Evolutionary conservation across 1,140 invertebrate species (phyloP), one percentile per base, ranked within the genome.

Genomic region (Drosophila triauraria): DNA sequence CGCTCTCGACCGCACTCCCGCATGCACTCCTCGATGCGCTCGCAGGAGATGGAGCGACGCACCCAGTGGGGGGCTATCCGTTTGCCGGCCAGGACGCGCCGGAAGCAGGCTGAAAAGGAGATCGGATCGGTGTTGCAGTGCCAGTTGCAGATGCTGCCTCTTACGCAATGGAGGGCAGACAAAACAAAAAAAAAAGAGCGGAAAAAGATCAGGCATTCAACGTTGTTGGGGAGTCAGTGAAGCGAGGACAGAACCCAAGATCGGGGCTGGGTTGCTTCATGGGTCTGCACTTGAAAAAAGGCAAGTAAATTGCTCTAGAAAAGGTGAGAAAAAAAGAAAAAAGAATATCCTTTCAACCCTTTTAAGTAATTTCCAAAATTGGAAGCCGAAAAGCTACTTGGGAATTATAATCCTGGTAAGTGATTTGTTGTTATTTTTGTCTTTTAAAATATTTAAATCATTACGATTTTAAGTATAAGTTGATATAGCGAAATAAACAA

Each of bases 1-100:
- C 94, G 95, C 91, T 97, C 96, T 2, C 94, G 93, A n/a, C 95
- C 95, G 78, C 96, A 97, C 80, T 96, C 95, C 50, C 94, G 92
- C 91, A 96, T 94, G 88, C 96, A 97, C 75, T 96, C 95, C 65
- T 96, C 95, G 5, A 97, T 91, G 3, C 94, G 94, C 65, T 96
- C 95, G 82, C 96, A 96, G 38, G 94, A 94, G 13, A 96, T 92
- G 5, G 95, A 94, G 68, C 95, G 94, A 78, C 95, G 93, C 8
- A 97, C 95, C 76, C 95, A 94, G 61, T 95, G 94, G 25, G 95
- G 94, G 2, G 95, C 92, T 4, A 96, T 94, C 44, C 96, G 94
- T 88, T 95, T 95, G 15, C 96, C 96, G 25, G 95, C 95, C 48
- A 96, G 92, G 10, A 96, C 94, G 62, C 95, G 94, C 42, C 96